A percentile compares a stretch with the other conserved stretches of the same genome.
These are phyloP conservation scores for Ageneiosus marmoratus DNA, from an alignment of 2,113 vertebrate genomes.

Conservation along the genomic window DNA sequence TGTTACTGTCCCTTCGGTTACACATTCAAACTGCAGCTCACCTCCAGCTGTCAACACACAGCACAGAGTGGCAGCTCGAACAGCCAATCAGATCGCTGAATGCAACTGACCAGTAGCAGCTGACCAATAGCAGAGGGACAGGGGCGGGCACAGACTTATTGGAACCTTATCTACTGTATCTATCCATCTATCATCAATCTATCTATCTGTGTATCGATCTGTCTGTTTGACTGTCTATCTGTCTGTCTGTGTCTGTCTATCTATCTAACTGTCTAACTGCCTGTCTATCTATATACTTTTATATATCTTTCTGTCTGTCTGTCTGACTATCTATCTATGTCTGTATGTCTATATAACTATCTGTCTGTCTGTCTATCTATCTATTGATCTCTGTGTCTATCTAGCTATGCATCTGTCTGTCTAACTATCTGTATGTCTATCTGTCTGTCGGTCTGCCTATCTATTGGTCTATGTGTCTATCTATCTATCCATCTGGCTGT, in stretches of 20 bases:
- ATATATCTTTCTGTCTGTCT: too few species aligned
- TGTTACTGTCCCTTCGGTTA: not conserved
- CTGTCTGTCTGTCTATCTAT: not conserved
- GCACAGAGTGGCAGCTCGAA: constrained; percentile 27
- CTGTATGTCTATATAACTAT: not conserved
- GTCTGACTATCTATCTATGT: not conserved
- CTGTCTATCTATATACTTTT: not conserved
- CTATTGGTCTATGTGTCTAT: not conserved
- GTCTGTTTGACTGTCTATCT: not conserved
- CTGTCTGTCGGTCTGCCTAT: not conserved
- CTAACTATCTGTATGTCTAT: not conserved
- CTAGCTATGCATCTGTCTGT: not conserved
- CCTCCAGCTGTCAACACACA: constrained; percentile 48
- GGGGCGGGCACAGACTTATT: constrained; percentile 40
- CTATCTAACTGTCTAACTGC: not conserved
- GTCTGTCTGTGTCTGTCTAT: not conserved
- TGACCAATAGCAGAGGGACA: constrained; percentile 40
- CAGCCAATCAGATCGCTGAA: constrained; percentile 35
- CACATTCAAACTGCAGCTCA: constrained; percentile 36
- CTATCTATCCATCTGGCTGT: not conserved
- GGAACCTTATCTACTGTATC: too few species aligned
- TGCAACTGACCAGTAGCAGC: too few species aligned
- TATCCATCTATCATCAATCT: not conserved
- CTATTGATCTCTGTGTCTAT: not conserved
- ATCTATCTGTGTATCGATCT: not conserved